Evolutionary conservation across 2,113 vertebrate species (phyloP), one percentile per base, ranked within the genome.

Genomic region (Coturnix japonica): DNA sequence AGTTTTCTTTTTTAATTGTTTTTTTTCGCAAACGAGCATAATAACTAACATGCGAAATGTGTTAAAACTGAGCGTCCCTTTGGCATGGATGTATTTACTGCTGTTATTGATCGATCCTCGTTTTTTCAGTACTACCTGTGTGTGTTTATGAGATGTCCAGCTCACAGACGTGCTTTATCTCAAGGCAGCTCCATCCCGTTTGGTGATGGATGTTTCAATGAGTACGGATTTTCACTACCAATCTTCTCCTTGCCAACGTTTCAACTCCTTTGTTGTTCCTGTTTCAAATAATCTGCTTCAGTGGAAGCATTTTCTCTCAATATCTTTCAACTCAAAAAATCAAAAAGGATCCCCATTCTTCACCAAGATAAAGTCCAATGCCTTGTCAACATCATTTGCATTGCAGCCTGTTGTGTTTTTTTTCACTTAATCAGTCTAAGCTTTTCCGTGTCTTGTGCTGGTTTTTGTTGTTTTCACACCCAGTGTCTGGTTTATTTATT

Each of bases 31-130:
- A 13, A 25, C 18, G 75, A n/a, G 4, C 5, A 9, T 7, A 30
- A 3, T 7, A 51, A 15, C 7, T 30, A 46, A 7, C 1, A 13
- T 0, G 0, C 25, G 46, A 64, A 6, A 25, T 31, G 57, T 60
- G 70, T 30, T 85, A 1, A 6, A 28, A 25, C 7, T 2, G 12
- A 9, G 7, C 1, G 0, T 8, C 18, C 19, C 57, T 41, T 11
- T 9, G 31, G 13, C 35, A 1, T 7, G 15, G 51, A 13, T 41
- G 6, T 6, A 1, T 71, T 54, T 30, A 2, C 20, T 57, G 3
- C 37, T 51, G 3, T n/a, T n/a, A 1, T 13, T n/a, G 39, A n/a
- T 22, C 60, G n/a, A 4, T 23, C 15, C 22, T 41, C 4, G 15
- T 25, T 35, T 47, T 57, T 76, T 21, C 86, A 41, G 1, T 6